Conservation (phyloP, 2,113 vertebrate genomes). For the Amphiprion percula region DNA sequence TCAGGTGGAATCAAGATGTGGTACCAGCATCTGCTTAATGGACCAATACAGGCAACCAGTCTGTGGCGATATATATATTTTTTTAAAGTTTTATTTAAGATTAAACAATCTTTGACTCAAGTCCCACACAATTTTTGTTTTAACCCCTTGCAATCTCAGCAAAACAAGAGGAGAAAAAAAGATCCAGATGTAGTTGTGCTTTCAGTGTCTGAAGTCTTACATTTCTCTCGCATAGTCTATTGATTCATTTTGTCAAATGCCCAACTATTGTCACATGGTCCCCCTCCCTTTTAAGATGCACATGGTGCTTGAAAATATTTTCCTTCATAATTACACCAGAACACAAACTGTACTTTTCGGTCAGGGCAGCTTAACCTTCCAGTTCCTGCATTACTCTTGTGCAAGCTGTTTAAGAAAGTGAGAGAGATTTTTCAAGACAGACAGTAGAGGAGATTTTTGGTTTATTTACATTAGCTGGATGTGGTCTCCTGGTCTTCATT, state of each 20-base stretch:
- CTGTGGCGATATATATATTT: conserved; percentile 20
- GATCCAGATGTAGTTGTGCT: not conserved
- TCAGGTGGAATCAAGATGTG: conserved; percentile 84
- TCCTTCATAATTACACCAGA: conserved; percentile 23
- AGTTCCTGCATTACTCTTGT: conserved; percentile 31
- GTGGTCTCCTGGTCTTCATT: conserved; percentile 73
- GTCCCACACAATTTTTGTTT: conserved; percentile 2
- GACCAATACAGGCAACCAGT: conserved; percentile 31
- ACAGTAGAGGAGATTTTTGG: conserved; percentile 58
- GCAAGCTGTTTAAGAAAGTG: conserved; percentile 47
- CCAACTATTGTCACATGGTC: not conserved
- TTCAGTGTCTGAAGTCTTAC: not conserved
- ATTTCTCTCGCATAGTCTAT: not conserved
- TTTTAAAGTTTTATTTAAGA: conserved; percentile 33
- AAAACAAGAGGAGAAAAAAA: not conserved
- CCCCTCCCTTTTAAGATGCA: not conserved
- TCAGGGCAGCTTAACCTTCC: conserved; percentile 4
- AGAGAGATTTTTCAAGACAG: conserved; percentile 48
- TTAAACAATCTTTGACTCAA: conserved; percentile 50
- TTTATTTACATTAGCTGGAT: conserved; percentile 76
- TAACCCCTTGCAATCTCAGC: not conserved
- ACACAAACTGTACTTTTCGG: conserved; percentile 30
- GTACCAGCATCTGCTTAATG: conserved; percentile 51
- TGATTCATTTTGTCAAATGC: not conserved
- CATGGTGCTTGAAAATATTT: not conserved